Evolutionary conservation across 2,888 invertebrate species (phyloP).

Genomic region (Hypselothyrea guttata): DNA sequence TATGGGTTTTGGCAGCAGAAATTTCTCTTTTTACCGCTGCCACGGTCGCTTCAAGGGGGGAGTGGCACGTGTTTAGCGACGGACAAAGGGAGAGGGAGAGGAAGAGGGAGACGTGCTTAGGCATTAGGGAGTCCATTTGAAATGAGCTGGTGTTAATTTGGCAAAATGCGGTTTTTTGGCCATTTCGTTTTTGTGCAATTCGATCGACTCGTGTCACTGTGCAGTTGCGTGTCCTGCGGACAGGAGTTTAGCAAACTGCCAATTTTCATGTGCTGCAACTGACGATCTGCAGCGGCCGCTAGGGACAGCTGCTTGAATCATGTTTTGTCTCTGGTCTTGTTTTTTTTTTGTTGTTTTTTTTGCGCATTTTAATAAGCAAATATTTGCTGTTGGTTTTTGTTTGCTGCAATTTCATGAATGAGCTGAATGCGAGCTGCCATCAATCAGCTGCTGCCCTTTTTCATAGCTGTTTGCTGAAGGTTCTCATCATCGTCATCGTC

Average conservation of each 20-base stretch:
- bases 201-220: conserved; percentile 55
- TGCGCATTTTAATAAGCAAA: conserved; percentile 69
- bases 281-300: conserved; percentile 2
- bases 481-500: conserved; percentile 5
- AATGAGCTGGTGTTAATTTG: conserved; percentile 66
- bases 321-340: conserved; percentile 45
- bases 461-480: conserved; percentile 38
- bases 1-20: conserved; percentile 63
- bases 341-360: conserved; percentile 24
- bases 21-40: conserved; percentile 39
- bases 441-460: conserved; percentile 64
- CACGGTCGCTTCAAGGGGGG: conserved; percentile 34
- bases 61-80: conserved; percentile 71
- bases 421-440: conserved; percentile 40
- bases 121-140: conserved; percentile 67
- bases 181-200: conserved; percentile 43
- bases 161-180: conserved; percentile 65
- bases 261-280: conserved; percentile 75
- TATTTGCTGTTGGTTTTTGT: conserved; percentile 65
- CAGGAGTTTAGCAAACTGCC: conserved; percentile 44
- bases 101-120: conserved; percentile 64
- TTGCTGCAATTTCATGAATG: conserved; percentile 59
- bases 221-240: conserved; percentile 62
- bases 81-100: conserved; percentile 43
- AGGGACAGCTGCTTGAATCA: conserved; percentile 63